These are phyloP conservation scores for Harpagoxenus sublaevis DNA, from an alignment of 2,888 invertebrate genomes.

Conservation along the genomic window DNA sequence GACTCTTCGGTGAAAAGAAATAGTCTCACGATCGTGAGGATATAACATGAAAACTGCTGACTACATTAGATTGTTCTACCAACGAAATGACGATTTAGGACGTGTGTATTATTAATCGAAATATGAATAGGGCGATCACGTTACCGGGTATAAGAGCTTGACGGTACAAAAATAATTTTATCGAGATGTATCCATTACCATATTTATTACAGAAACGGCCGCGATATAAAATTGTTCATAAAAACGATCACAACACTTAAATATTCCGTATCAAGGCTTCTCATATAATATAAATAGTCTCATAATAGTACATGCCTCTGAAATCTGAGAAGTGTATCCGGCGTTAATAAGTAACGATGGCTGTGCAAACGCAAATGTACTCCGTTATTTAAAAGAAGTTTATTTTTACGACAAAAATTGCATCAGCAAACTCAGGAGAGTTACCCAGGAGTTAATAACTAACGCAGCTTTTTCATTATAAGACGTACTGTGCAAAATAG, in stretches of 20 bases:
- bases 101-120: not conserved
- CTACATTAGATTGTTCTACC: not conserved
- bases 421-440: not conserved
- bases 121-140: not conserved
- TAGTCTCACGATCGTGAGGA: not conserved
- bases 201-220: not conserved
- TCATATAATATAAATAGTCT: conserved; percentile 26
- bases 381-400: conserved; percentile 37
- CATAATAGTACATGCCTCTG: not conserved
- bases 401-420: conserved; percentile 24
- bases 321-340: not conserved
- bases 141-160: not conserved
- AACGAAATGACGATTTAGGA: not conserved
- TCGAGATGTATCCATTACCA: not conserved
- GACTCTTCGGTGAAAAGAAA: not conserved
- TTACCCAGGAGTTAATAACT: not conserved
- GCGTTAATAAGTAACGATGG: conserved; percentile 30
- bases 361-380: conserved; percentile 12
- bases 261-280: conserved; percentile 7
- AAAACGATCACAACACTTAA: not conserved
- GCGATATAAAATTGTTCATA: not conserved
- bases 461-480: not conserved
- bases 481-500: conserved; percentile 9
- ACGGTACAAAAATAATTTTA: not conserved
- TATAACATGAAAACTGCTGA: not conserved